phyloP scores from a whole-genome alignment of 2,113 vertebrate species.

The Apistogramma diplotaenia region DNA sequence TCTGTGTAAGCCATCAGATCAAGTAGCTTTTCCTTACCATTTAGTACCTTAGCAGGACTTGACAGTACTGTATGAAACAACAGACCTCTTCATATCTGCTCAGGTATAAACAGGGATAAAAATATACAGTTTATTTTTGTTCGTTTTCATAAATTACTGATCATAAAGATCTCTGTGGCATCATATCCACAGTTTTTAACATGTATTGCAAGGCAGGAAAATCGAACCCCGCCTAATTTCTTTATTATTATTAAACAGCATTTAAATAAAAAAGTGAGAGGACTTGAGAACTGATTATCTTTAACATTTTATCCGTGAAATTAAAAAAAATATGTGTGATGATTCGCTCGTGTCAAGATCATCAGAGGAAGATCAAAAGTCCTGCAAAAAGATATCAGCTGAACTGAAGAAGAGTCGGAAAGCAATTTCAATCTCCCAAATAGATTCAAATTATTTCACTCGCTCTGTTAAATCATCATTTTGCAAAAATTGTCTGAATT shows the following conservation, averaged over 20 bases:
- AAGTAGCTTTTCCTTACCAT: neutral
- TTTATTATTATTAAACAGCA: too few relatives aligned
- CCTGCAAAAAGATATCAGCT: neutral
- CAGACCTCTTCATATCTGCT: neutral
- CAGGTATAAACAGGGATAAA: neutral
- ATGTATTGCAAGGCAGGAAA: too few relatives aligned
- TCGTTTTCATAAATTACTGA: neutral
- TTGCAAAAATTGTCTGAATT: neutral
- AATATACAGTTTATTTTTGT: neutral
- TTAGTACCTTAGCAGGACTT: neutral
- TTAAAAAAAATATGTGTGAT: neutral
- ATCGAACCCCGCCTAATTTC: too few relatives aligned
- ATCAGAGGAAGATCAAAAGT: neutral
- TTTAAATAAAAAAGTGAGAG: too few relatives aligned
- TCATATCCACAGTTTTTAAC: too few relatives aligned
- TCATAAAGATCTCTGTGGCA: neutral
- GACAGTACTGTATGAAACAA: neutral
- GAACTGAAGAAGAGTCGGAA: neutral
- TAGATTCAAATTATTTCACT: neutral
- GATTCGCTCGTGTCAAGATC: neutral
- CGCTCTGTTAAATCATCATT: neutral
- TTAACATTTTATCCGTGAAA: neutral
- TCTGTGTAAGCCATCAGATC: neutral
- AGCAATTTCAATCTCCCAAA: neutral
- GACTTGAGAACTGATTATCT: too few relatives aligned